Base-by-base conservation (phyloP, 2,888 invertebrate genomes). In the Amphimallon solstitiale region DNA sequence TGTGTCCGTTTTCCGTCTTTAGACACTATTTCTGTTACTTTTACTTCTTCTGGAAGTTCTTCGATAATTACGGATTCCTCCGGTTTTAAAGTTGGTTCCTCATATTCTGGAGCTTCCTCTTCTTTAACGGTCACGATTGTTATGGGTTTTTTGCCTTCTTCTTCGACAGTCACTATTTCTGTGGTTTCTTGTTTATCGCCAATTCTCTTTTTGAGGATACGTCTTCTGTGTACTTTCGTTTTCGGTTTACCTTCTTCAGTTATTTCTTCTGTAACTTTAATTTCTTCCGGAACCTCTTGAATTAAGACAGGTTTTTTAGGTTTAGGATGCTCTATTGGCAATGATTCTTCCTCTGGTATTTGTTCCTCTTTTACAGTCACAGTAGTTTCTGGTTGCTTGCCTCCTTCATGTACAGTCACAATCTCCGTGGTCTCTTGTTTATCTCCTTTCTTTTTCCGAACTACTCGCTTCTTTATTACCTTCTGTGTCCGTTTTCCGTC, bases 351-450 rank as follows among this genome's bases (percentile, higher is more conserved):
- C 5, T 78, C 76, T 0, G 83, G 82, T 9, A 74, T 69, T 51
- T 71, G 71, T 66, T 48, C 67, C 71, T 64, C 77, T 73, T 74
- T 70, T 59, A 74, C 73, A 48, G 73, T 74, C 19, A 77, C 73
- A 54, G 75, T 76, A 21, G 77, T 75, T 63, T 73, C 67, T 2
- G 78, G 77, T 63, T 70, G 59, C 66, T 75, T 74, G 29, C 74
- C 76, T 56, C 77, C 76, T 63, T 78, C 74, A 68, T 78, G 73
- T 12, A 75, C 69, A n/a, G 78, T 77, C 7, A 75, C 72, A 48
- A 79, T 79, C 73, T 78, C 77, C 0, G 79, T 79, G 7, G 70
- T 76, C 71, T 79, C 78, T 73, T 77, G 80, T 68, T 78, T 79
- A 1, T 74, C 79, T 37, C 80, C 81, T 69, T 77, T 77, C 48